Percentiles rank a stretch among this genome's conserved stretches.
Conservation (phyloP, 2,888 invertebrate genomes). For the Platypus cylindrus region DNA sequence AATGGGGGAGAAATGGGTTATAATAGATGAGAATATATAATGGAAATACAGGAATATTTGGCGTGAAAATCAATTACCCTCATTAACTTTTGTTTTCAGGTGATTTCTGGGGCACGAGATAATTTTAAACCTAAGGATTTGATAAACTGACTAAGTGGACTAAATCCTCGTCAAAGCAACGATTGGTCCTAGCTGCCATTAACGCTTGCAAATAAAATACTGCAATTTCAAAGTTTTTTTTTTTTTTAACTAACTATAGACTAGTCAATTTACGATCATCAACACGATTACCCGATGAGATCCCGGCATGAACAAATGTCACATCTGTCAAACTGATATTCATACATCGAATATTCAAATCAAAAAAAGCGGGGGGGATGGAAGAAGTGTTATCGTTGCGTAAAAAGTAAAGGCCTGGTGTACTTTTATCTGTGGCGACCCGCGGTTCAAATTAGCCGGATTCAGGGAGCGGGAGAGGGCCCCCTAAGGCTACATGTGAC, state of each 20-base stretch:
- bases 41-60: conserved; percentile 12
- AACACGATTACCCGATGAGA: no score
- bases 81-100: conserved; percentile 8
- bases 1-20: no score
- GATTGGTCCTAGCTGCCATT: no score
- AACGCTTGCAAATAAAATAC: no score
- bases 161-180: no score
- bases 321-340: conserved; percentile 11
- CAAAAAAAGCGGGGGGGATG: no score
- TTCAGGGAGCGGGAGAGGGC: conserved; percentile 21
- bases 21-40: no score
- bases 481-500: conserved; percentile 34
- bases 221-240: no score
- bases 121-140: no score
- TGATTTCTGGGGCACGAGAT: conserved; percentile 2
- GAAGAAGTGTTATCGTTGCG: conserved; percentile 28
- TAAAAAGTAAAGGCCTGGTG: conserved; percentile 24
- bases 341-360: conserved; percentile 31
- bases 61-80: conserved; percentile 18
- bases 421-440: conserved; percentile 35
- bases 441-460: conserved; percentile 38
- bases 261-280: no score
- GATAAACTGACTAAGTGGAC: no score
- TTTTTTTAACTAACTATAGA: no score
- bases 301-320: conserved; percentile 6